phyloP scores from a whole-genome alignment of 1,140 invertebrate genomes.

The Cydia pomonella region DNA sequence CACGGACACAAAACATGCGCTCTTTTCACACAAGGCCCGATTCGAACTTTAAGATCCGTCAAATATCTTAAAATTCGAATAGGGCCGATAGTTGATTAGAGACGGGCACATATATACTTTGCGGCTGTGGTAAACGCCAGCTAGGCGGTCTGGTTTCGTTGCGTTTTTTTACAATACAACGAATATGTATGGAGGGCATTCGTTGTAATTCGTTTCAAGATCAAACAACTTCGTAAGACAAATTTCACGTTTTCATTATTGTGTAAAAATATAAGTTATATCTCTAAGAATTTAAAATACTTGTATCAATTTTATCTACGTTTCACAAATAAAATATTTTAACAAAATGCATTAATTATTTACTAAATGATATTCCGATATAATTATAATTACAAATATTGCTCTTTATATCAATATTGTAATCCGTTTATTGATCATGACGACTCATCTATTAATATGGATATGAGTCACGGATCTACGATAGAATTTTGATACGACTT shows the following conservation, averaged over 20 bases:
- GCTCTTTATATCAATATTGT: too few species aligned
- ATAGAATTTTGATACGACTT: too few species aligned
- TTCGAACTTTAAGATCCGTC: too few species aligned
- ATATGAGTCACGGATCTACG: too few species aligned
- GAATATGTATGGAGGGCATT: conserved; percentile 62
- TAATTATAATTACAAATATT: neutral
- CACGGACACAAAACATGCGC: neutral
- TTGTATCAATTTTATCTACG: conserved; percentile 80
- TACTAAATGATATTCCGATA: neutral
- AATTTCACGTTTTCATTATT: conserved; percentile 77
- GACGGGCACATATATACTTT: neutral
- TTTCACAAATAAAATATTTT: conserved; percentile 81
- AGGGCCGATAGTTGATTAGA: neutral
- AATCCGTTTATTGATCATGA: too few species aligned
- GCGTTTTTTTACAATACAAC: conserved; percentile 55
- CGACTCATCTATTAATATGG: too few species aligned
- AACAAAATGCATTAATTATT: conserved; percentile 62
- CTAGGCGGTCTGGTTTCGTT: conserved; percentile 3
- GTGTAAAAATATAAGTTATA: conserved; percentile 77
- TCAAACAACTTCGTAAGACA: conserved; percentile 68
- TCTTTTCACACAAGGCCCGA: neutral
- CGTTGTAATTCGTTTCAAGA: conserved; percentile 54
- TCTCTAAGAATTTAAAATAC: conserved; percentile 78
- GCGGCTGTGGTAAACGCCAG: neutral
- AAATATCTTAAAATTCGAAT: too few species aligned